Conservation (phyloP, 2,113 vertebrate species). For the Mustelus asterias region DNA sequence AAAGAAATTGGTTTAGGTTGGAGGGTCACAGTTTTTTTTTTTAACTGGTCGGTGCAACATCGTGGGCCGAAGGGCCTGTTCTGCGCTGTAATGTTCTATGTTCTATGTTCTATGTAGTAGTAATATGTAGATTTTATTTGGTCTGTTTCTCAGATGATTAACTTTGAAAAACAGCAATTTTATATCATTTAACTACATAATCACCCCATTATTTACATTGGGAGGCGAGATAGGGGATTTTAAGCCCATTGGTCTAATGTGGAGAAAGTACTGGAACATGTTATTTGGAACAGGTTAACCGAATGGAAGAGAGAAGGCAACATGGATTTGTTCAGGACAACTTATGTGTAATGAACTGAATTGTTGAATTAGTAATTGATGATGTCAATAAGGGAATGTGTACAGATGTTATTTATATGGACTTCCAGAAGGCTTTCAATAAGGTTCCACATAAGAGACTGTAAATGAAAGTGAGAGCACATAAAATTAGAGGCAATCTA, state of each 20-base stretch:
- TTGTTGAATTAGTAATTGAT: not conserved
- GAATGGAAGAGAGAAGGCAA: not conserved
- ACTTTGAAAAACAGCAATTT: not conserved
- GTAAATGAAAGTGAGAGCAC: not conserved
- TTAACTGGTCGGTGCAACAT: too few relatives aligned
- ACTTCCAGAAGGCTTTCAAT: not conserved
- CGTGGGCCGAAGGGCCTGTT: too few relatives aligned
- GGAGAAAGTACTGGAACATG: not conserved
- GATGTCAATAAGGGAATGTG: not conserved
- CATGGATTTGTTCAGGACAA: not conserved
- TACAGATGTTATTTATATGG: not conserved
- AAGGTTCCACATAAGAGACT: not conserved
- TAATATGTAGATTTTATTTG: not conserved
- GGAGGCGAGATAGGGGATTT: not conserved
- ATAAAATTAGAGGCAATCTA: not conserved
- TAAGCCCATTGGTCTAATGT: not conserved
- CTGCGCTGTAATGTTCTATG: too few relatives aligned
- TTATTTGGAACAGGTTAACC: not conserved
- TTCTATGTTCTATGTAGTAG: too few relatives aligned
- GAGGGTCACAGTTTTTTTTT: too few relatives aligned
- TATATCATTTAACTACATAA: not conserved
- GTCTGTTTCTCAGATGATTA: not conserved
- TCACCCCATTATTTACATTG: not conserved
- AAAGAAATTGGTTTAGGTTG: too few relatives aligned
- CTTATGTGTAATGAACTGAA: not conserved